phyloP scores from a whole-genome alignment of 2,797 vertebrate species.

The Enteromius fasciolatus region DNA sequence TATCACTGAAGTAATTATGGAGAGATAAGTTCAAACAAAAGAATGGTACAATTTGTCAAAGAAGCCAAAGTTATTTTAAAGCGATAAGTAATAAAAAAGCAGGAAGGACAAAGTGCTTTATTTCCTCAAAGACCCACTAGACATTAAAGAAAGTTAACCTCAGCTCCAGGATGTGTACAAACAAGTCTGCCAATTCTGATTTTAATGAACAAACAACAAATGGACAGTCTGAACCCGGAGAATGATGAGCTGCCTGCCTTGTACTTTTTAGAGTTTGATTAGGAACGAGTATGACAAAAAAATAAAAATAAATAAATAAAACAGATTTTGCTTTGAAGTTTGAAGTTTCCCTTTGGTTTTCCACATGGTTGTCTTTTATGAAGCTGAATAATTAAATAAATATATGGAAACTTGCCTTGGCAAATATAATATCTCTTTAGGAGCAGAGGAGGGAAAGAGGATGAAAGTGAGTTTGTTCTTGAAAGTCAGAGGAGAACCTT shows the following conservation, averaged over 20 bases:
- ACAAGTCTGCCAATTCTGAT: constrained; percentile 48
- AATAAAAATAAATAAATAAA: constrained; percentile 26
- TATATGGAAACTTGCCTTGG: constrained; percentile 23
- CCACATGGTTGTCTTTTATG: constrained; percentile 44
- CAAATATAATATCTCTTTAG: constrained; percentile 27
- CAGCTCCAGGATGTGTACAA: constrained; percentile 44
- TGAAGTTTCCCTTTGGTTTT: constrained; percentile 50
- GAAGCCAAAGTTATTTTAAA: constrained; percentile 16
- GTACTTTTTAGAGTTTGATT: constrained; percentile 58
- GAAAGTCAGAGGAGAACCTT: constrained; percentile 39
- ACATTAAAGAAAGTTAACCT: constrained; percentile 55
- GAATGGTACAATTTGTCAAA: neutral
- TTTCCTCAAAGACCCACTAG: constrained; percentile 36
- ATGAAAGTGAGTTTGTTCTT: constrained; percentile 46
- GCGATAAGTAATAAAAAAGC: constrained; percentile 4
- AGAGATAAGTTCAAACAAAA: constrained; percentile 49
- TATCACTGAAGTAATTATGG: constrained; percentile 40
- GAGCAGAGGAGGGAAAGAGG: constrained; percentile 33
- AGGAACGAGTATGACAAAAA: constrained; percentile 54
- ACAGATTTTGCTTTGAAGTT: constrained; percentile 61
- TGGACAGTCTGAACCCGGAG: constrained; percentile 55
- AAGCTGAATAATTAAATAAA: constrained; percentile 38
- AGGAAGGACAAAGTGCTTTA: constrained; percentile 17
- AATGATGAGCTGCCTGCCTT: constrained; percentile 53
- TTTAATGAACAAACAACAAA: constrained; percentile 58